Evolutionary conservation across 2,113 vertebrate genomes (phyloP).

Genomic region (Acanthochromis polyacanthus): DNA sequence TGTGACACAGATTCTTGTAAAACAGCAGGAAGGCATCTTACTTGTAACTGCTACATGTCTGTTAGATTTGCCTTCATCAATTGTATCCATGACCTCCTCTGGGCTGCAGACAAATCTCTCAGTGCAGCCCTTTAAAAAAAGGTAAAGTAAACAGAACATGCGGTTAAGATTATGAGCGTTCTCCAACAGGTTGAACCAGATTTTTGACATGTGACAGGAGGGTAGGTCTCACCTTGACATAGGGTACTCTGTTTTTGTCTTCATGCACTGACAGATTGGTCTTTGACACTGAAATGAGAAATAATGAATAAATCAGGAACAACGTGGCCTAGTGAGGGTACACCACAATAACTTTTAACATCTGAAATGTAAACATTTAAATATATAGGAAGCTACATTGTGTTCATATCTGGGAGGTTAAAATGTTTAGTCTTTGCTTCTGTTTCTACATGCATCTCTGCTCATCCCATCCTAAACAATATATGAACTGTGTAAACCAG

Average conservation of each 20-base stretch:
- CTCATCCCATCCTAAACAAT: too few species aligned
- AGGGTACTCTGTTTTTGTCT: conserved; percentile 98
- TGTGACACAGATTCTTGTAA: too few species aligned
- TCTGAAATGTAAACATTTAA: too few species aligned
- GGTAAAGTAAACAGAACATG: not conserved
- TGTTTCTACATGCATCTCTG: too few species aligned
- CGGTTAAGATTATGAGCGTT: not conserved
- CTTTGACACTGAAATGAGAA: conserved; percentile 91
- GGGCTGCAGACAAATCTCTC: conserved; percentile 99
- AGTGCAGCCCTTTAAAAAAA: conserved; percentile 90
- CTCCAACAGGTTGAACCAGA: not conserved
- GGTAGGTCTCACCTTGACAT: conserved; percentile 90
- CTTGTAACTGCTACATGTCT: conserved; percentile 98
- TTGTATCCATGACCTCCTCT: conserved; percentile 99
- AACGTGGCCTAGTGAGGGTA: not conserved
- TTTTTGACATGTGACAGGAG: not conserved
- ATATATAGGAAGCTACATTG: too few species aligned
- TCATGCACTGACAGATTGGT: conserved; percentile 98
- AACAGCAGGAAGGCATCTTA: conserved; percentile 71
- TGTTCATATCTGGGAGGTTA: not conserved
- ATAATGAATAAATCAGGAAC: not conserved
- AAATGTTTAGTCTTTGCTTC: not conserved
- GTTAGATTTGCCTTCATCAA: conserved; percentile 98
- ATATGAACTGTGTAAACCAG: too few species aligned
- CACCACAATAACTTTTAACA: not conserved